These are phyloP conservation scores for Sebastes melanostomus DNA, from an alignment of 2,797 vertebrate genomes.

Conservation along the genomic window DNA sequence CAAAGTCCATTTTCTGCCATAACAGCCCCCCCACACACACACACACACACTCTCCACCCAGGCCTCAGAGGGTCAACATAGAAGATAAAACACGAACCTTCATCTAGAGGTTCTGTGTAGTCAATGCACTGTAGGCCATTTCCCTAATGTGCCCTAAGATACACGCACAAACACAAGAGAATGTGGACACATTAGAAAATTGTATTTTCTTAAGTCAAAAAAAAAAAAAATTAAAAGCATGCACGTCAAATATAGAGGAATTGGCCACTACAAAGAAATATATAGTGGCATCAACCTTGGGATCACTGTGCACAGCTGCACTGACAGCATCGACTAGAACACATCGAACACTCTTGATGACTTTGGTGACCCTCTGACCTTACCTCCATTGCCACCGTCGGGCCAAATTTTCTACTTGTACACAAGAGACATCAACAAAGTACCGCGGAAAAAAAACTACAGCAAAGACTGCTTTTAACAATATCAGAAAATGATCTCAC, in stretches of 20 bases:
- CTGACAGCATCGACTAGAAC: neutral
- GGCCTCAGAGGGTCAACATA: conserved; percentile 2
- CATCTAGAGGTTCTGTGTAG: neutral
- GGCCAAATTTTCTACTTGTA: neutral
- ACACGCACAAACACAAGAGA: neutral
- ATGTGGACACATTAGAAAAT: neutral
- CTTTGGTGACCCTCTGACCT: neutral
- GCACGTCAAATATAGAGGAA: neutral
- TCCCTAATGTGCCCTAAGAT: neutral
- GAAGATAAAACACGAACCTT: conserved; percentile 9
- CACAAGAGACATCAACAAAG: neutral
- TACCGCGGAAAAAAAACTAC: fast-evolving
- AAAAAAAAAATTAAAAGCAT: neutral
- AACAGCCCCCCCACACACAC: too few species aligned
- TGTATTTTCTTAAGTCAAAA: neutral
- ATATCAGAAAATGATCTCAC: neutral
- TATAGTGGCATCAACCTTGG: neutral
- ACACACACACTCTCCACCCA: neutral
- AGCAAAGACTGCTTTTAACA: neutral
- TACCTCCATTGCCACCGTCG: neutral
- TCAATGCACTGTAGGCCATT: neutral
- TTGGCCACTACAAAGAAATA: neutral
- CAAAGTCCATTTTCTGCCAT: neutral
- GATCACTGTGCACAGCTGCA: neutral
- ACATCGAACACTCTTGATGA: neutral